Evolutionary conservation across 2,888 invertebrate species (phyloP).

Genomic region (Drosophila diplacantha): DNA sequence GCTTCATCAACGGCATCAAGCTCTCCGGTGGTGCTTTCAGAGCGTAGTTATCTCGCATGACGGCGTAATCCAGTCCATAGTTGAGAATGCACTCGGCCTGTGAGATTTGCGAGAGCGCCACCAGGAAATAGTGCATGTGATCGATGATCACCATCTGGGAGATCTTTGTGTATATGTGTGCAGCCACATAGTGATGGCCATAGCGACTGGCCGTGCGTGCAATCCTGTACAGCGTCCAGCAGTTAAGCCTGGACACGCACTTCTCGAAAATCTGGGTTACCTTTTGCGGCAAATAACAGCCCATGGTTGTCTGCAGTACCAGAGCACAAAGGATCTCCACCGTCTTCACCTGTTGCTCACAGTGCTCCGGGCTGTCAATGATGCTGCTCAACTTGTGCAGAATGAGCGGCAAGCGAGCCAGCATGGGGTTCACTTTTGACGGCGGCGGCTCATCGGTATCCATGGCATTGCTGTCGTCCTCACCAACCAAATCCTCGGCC

Average conservation of each 20-base stretch:
- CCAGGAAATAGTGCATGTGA: conserved; percentile 92
- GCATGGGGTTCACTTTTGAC: conserved; percentile 63
- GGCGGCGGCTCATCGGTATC: conserved; percentile 61
- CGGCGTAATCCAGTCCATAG: conserved; percentile 79
- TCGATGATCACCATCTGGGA: conserved; percentile 88
- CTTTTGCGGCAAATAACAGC: conserved; percentile 83
- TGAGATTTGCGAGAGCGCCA: conserved; percentile 87
- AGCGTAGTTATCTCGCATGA: conserved; percentile 75
- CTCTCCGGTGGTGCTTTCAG: conserved; percentile 56
- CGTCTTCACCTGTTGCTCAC: conserved; percentile 78
- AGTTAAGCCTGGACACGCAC: conserved; percentile 81
- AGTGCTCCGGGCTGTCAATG: conserved; percentile 52
- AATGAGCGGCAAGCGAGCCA: conserved; percentile 73
- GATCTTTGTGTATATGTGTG: conserved; percentile 82
- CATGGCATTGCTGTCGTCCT: conserved; percentile 53
- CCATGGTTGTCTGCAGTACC: conserved; percentile 88
- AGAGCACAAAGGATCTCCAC: conserved; percentile 89
- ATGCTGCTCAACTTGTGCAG: conserved; percentile 74
- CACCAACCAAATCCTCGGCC: conserved; percentile 30
- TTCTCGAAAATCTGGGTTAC: conserved; percentile 81
- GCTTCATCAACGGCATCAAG: conserved; percentile 78
- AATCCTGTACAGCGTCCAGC: conserved; percentile 92
- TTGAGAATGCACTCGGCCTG: conserved; percentile 84
- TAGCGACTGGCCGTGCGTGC: conserved; percentile 91
- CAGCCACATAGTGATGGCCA: conserved; percentile 87